Percentiles rank a stretch among this genome's conserved stretches.
These are phyloP conservation scores for Muscicapa striata DNA, from an alignment of 2,797 vertebrate species.

Conservation along the genomic window DNA sequence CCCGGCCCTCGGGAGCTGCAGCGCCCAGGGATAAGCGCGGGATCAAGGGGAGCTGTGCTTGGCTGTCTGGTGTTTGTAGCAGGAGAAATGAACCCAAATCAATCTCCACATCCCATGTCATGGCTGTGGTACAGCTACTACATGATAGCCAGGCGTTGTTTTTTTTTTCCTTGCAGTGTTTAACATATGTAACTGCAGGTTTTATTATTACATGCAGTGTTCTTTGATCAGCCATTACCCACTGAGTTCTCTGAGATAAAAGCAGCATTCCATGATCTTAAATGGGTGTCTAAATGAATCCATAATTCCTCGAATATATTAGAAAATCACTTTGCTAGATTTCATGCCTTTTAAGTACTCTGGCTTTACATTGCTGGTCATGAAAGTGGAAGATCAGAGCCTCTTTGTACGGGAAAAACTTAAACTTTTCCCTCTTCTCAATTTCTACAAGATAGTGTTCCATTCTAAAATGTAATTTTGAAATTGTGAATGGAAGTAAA, in stretches of 20 bases:
- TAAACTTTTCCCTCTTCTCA: neutral
- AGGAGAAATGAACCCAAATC: neutral
- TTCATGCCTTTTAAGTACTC: neutral
- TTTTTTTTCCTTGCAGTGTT: neutral
- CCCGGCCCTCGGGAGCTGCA: neutral
- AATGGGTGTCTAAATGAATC: neutral
- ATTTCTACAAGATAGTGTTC: neutral
- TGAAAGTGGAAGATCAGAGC: neutral
- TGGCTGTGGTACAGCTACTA: fast-evolving
- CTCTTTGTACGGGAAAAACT: neutral
- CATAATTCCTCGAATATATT: neutral
- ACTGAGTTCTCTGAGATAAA: neutral
- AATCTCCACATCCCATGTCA: fast-evolving
- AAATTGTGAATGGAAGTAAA: neutral
- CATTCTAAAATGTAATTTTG: neutral
- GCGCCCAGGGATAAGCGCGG: fast-evolving
- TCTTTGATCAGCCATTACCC: neutral
- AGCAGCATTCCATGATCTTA: neutral
- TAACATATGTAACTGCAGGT: neutral
- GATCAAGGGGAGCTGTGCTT: fast-evolving
- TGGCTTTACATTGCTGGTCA: neutral
- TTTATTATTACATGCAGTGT: neutral
- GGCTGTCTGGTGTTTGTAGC: neutral
- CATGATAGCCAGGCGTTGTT: fast-evolving
- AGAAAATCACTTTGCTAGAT: neutral